These are phyloP conservation scores for Bembecia ichneumoniformis DNA, from an alignment of 2,888 invertebrate genomes.

Conservation along the genomic window DNA sequence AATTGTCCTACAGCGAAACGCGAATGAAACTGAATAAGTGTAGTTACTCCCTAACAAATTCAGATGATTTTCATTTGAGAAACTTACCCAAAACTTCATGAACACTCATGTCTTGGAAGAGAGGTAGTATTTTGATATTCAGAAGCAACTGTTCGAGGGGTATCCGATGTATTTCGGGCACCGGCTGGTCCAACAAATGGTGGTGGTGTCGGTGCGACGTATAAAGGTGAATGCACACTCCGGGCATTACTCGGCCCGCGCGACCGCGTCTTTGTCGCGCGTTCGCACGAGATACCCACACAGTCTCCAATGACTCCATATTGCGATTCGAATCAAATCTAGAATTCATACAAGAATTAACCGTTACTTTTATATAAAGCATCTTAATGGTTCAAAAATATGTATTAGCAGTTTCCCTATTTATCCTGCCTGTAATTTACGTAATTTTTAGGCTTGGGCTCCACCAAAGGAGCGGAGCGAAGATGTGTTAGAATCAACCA, in stretches of 20 bases:
- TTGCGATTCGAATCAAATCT: slow-evolving; percentile 86
- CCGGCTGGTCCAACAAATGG: slow-evolving; percentile 80
- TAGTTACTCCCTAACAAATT: background rate
- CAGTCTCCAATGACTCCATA: slow-evolving; percentile 88
- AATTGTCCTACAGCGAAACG: too few species aligned
- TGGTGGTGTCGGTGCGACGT: slow-evolving; percentile 79
- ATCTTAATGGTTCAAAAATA: too few species aligned
- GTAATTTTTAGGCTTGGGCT: too few species aligned
- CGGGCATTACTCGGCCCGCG: slow-evolving; percentile 91
- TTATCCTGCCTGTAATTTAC: too few species aligned
- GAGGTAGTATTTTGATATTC: slow-evolving; percentile 79
- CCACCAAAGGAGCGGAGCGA: too few species aligned
- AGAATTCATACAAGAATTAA: slow-evolving; percentile 9
- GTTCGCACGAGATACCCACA: slow-evolving; percentile 93
- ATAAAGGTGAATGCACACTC: slow-evolving; percentile 89
- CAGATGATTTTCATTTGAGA: background rate
- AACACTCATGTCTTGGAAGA: slow-evolving; percentile 57
- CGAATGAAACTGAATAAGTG: too few species aligned
- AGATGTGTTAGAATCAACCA: too few species aligned
- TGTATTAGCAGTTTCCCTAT: too few species aligned
- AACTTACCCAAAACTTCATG: slow-evolving; percentile 66
- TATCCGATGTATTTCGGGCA: slow-evolving; percentile 91
- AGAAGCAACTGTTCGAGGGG: slow-evolving; percentile 87
- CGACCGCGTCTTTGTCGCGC: slow-evolving; percentile 91
- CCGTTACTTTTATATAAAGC: too few species aligned